Base-by-base conservation (phyloP, 1,140 invertebrate species). In the Vanessa atalanta region DNA sequence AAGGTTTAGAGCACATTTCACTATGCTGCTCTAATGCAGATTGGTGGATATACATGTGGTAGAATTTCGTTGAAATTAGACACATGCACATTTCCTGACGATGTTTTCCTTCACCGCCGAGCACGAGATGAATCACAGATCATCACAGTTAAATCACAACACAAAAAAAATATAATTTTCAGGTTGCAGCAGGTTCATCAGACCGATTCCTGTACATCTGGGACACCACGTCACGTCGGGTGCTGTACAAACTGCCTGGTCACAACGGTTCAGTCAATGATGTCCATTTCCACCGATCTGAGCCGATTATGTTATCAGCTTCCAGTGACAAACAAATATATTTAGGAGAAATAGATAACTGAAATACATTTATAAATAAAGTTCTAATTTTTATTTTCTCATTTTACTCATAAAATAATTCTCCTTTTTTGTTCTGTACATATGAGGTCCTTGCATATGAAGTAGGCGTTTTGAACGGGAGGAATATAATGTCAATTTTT, bases 211-310 rank as follows among this genome's bases (percentile, higher is more conserved):
- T 99, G 11, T 99, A 99, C 89, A 94, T 99, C 61, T 99, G 99
- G 99, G 98, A 99, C 91, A 98, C 98, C 3, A 98, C 97, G 3
- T 96, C 96, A 7, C 93, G 98, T 57, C 94, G 97, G 67, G 97
- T 99, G 81, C 89, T 99, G 4, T 99, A 99, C 91, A 99, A 99
- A 93, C 94, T 99, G 67, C 99, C 99, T 1, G 99, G 99, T 0
- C 99, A 99, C 90, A 97, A 98, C 90, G 99, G 99, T 23, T 97
- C 98, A 77, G 98, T 99, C 4, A 99, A 99, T 89, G 98, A 98
- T 87, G 96, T 99, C 1, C 97, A 98, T 90, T 99, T 99, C 86
- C 99, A 99, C 94, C 97, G 97, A 0, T 95, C 95, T 61, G 98
- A 99, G 92, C 97, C 99, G 9, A 97, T 99, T 69, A 96, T 99